These are phyloP conservation scores for Didymodactylos carnosus DNA, from an alignment of 2,888 invertebrate genomes.

Conservation along the genomic window DNA sequence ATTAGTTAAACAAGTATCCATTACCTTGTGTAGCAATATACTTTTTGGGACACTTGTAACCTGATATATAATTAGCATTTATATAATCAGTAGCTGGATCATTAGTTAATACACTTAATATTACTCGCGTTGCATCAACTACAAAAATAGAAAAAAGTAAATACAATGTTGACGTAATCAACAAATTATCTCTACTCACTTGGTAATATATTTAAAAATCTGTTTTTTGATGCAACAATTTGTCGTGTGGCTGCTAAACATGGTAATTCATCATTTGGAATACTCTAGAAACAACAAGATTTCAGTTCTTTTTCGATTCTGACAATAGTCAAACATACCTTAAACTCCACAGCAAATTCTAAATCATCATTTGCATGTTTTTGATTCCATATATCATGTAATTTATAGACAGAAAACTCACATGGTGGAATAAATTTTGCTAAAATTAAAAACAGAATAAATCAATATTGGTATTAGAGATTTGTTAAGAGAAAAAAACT, in stretches of 20 bases:
- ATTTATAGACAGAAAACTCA: not conserved
- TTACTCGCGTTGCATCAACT: slow-evolving; percentile 62
- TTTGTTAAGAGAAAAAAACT: too few relatives aligned
- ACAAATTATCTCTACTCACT: slow-evolving; percentile 38
- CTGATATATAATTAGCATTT: slow-evolving; percentile 65
- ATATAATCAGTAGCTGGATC: slow-evolving; percentile 54
- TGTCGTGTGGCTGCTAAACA: not conserved
- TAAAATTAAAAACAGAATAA: not conserved
- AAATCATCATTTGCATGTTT: not conserved
- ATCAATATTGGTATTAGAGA: too few relatives aligned
- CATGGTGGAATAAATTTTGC: not conserved
- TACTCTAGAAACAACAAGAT: not conserved
- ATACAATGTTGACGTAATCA: not conserved
- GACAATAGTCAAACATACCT: not conserved
- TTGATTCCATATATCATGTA: not conserved
- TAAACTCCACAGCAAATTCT: not conserved
- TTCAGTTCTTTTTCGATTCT: too few relatives aligned
- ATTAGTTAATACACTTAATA: slow-evolving; percentile 42
- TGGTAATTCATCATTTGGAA: not conserved
- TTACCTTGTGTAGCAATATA: slow-evolving; percentile 74
- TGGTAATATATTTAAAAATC: slow-evolving; percentile 61
- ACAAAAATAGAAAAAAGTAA: not conserved
- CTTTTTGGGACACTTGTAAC: slow-evolving; percentile 59
- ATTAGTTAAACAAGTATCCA: too few relatives aligned
- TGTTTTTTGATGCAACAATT: slow-evolving; percentile 45